These are phyloP conservation scores for Numida meleagris DNA, from an alignment of 2,113 vertebrate genomes.

Conservation along the genomic window DNA sequence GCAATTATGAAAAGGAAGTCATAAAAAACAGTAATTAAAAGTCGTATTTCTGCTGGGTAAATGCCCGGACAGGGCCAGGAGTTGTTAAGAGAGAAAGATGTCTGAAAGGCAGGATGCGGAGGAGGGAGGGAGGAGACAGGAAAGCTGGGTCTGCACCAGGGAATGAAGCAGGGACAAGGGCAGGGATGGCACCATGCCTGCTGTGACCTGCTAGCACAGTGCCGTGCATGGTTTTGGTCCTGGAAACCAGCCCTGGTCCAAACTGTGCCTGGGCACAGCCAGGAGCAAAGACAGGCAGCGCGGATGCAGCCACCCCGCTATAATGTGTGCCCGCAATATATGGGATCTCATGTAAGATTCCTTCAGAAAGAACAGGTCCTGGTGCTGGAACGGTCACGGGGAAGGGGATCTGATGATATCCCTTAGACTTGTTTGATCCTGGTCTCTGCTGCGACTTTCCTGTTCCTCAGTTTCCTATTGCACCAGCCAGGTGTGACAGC, in stretches of 20 bases:
- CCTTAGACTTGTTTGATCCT: background rate
- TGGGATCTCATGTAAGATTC: background rate
- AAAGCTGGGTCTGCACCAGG: background rate
- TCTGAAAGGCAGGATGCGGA: background rate
- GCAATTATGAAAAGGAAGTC: constrained; percentile 54
- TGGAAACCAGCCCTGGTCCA: background rate
- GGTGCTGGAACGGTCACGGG: background rate
- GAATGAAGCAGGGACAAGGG: background rate
- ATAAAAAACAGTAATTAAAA: constrained; percentile 71
- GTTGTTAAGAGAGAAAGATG: background rate
- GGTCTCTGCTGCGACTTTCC: background rate
- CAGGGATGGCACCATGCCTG: background rate
- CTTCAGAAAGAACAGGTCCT: background rate
- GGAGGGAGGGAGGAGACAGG: background rate
- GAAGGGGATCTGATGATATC: background rate
- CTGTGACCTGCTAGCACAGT: background rate
- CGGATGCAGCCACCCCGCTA: background rate
- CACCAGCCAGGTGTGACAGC: background rate
- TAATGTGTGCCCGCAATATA: too few species aligned
- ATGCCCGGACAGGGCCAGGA: constrained; percentile 23
- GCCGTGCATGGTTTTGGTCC: background rate
- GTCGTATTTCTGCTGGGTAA: constrained; percentile 51
- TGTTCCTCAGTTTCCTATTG: background rate
- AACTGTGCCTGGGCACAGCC: background rate
- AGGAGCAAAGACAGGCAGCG: background rate